Conservation (phyloP, 2,797 vertebrate species). For the Gouania willdenowi region DNA sequence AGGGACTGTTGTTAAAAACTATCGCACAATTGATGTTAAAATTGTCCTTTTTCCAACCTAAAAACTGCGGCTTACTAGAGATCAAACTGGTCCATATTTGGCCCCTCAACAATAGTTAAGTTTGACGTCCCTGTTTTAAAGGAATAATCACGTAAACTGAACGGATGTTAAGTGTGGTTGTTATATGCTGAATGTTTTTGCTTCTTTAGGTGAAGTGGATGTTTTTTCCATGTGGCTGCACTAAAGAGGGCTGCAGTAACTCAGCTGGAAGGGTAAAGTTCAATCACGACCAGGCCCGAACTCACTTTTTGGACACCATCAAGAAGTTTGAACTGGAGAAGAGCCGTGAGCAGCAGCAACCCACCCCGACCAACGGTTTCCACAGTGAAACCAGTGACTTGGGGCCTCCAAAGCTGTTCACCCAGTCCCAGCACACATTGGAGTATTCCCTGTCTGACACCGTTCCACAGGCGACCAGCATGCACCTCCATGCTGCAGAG, state of each 20-base stretch:
- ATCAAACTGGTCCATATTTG: no score
- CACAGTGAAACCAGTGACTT: slow-evolving; percentile 71
- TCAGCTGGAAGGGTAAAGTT: slow-evolving; percentile 95
- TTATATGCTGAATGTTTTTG: background rate
- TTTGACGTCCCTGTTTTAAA: no score
- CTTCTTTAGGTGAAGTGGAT: slow-evolving; percentile 93
- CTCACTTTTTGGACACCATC: slow-evolving; percentile 99
- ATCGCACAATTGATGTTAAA: no score
- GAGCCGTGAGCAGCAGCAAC: slow-evolving; percentile 86
- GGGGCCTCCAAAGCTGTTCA: slow-evolving; percentile 77
- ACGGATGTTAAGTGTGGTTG: no score
- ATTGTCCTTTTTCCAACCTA: no score
- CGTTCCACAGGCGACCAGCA: slow-evolving; percentile 79
- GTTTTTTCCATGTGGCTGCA: slow-evolving; percentile 98
- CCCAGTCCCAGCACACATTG: slow-evolving; percentile 79
- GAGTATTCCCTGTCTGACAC: slow-evolving; percentile 85
- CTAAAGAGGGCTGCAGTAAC: slow-evolving; percentile 98
- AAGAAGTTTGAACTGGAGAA: slow-evolving; percentile 99
- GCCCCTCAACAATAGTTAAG: no score
- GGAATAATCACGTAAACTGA: no score
- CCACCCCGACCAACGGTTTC: slow-evolving; percentile 80
- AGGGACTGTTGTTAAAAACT: no score
- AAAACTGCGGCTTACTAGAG: no score
- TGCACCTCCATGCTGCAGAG: slow-evolving; percentile 85
- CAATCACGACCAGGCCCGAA: slow-evolving; percentile 97